Evolutionary conservation across 2,113 vertebrate genomes (phyloP), one percentile per base, ranked within the genome.

Genomic region (Campylomormyrus numenius): DNA sequence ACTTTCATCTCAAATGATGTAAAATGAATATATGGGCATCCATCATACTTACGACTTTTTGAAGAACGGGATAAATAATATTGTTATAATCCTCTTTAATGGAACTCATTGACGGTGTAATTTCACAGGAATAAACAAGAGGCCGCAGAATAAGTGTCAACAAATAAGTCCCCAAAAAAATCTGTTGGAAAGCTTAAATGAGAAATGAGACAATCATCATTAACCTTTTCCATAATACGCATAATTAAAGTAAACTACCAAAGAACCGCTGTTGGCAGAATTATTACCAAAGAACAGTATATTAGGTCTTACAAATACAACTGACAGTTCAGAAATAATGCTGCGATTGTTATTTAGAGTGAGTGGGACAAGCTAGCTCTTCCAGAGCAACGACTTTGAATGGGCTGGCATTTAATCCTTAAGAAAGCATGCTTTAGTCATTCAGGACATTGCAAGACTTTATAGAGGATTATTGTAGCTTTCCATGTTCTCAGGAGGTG

Each of bases 81-180:
- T 0, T 0, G 1, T 0, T 5, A 91, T 94, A 95, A 88, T 93
- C 48, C 0, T 21, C 0, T 52, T 0, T 13, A 35, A 95, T 89
- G 3, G 87, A 84, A 48, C 0, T 3, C 90, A 80, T 89, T 27
- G 52, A 2, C 31, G 6, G 91, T 85, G 49, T 50, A 27, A 46
- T 93, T 91, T 88, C 62, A 89, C 95, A 96, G 92, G 94, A 93
- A 83, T 93, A 92, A 84, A 92, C 91, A 31, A 93, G 91, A 93
- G 95, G 95, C 92, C 95, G 94, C 89, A 95, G 92, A 84, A 96
- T 92, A 87, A 95, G 94, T 91, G 88, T 92, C 92, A 95, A 92
- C 90, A 95, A 90, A 94, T 92, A 93, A 88, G 92, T 92, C 91
- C 94, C 93, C 53, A 95, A 94, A 95, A 95, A 93, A 96, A 93